Percentiles rank a stretch among this genome's conserved stretches.
Conservation (phyloP, 2,888 invertebrate genomes). For the Catocala fraxini region DNA sequence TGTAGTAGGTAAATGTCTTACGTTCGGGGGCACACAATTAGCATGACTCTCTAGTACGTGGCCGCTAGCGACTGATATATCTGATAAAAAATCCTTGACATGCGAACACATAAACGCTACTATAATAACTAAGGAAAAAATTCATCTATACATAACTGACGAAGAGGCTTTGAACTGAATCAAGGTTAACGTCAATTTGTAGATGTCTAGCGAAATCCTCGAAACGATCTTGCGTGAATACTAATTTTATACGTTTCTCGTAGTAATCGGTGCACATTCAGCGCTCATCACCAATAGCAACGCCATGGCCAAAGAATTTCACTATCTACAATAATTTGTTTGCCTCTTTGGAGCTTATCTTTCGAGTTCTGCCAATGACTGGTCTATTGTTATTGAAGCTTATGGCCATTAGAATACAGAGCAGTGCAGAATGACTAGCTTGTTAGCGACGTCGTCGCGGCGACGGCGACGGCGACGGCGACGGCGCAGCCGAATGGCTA, state of each 20-base stretch:
- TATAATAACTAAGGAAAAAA: constrained; percentile 65
- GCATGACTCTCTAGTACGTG: constrained; percentile 28
- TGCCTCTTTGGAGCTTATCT: constrained; percentile 13
- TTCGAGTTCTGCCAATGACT: constrained; percentile 17
- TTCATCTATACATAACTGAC: constrained; percentile 55
- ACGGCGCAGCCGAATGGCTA: constrained; percentile 18
- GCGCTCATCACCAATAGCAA: too few species aligned
- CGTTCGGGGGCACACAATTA: constrained; percentile 42
- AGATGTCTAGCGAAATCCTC: constrained; percentile 31
- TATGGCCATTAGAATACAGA: constrained; percentile 37
- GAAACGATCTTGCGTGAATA: constrained; percentile 8
- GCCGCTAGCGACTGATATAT: constrained; percentile 49
- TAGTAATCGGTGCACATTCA: background rate
- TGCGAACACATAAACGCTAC: constrained; percentile 59
- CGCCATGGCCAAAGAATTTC: too few species aligned
- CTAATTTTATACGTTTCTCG: background rate
- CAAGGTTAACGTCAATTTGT: constrained; percentile 62
- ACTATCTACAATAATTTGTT: constrained; percentile 1
- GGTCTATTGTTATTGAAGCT: constrained; percentile 26
- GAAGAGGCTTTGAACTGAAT: constrained; percentile 74
- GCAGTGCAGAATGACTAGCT: constrained; percentile 25
- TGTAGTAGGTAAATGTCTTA: constrained; percentile 21
- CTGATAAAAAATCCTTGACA: constrained; percentile 68
- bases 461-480: constrained; percentile 19
- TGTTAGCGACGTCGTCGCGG: constrained; percentile 21